These are phyloP conservation scores for Hydrotaea diabolus DNA, from an alignment of 2,888 invertebrate genomes.

Conservation along the genomic window DNA sequence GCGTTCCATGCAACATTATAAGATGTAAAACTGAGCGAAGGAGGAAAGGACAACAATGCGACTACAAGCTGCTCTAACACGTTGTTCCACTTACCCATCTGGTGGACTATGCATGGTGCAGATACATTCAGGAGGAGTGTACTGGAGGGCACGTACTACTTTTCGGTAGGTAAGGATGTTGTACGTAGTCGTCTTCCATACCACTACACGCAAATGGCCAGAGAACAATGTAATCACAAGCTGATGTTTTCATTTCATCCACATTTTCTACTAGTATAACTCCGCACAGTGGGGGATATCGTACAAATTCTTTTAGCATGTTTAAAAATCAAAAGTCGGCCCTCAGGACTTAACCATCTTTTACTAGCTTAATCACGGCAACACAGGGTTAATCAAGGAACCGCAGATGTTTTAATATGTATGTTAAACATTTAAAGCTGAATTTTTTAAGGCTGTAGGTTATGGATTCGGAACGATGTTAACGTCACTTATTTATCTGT, in stretches of 20 bases:
- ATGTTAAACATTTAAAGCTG: too few species aligned
- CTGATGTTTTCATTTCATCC: slow-evolving; percentile 28
- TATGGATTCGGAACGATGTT: too few species aligned
- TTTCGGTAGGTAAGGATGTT: not conserved
- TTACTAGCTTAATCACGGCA: too few species aligned
- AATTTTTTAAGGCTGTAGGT: too few species aligned
- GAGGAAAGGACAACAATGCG: slow-evolving; percentile 38
- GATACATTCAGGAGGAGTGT: not conserved
- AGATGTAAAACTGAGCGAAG: slow-evolving; percentile 22
- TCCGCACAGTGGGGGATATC: not conserved
- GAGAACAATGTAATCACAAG: slow-evolving; percentile 33
- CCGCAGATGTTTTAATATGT: too few species aligned
- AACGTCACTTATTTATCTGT: too few species aligned
- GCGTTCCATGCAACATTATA: not conserved
- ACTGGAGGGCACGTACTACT: too few species aligned
- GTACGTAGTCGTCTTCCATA: not conserved
- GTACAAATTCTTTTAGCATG: too few species aligned
- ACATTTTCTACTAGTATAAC: not conserved
- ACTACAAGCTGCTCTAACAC: slow-evolving; percentile 37
- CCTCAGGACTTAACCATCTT: too few species aligned
- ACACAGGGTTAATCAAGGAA: too few species aligned
- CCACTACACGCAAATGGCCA: slow-evolving; percentile 13
- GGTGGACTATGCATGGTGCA: not conserved
- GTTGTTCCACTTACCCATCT: slow-evolving; percentile 5
- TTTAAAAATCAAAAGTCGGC: too few species aligned